Percentiles rank a stretch among this genome's conserved stretches.
Evolutionary conservation across 2,888 invertebrate genomes (phyloP).

Genomic region (Dicroscelio sp.): DNA sequence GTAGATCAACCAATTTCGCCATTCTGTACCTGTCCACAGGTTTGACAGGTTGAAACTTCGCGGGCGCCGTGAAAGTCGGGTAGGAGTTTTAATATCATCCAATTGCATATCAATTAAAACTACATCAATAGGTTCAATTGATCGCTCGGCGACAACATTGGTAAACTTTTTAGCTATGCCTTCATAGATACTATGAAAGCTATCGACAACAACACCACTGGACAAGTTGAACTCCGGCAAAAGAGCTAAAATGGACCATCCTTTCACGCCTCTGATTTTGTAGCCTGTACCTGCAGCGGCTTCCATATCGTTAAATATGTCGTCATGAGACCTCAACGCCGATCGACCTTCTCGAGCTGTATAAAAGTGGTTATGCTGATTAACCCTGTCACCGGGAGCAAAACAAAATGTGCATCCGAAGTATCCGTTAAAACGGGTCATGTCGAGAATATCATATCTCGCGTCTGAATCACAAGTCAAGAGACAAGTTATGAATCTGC

Average conservation of each 20-base stretch:
- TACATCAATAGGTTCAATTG: neutral
- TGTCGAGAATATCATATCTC: neutral
- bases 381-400: neutral
- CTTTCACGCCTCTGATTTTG: neutral
- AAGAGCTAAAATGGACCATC: slow-evolving; percentile 1
- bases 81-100: neutral
- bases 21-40: slow-evolving; percentile 65
- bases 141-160: neutral
- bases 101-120: slow-evolving; percentile 11
- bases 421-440: slow-evolving; percentile 19
- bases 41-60: neutral
- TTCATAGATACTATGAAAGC: neutral
- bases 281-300: neutral
- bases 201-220: neutral
- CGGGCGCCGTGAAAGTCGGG: slow-evolving; percentile 21
- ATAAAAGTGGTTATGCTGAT: slow-evolving; percentile 23
- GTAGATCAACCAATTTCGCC: slow-evolving; percentile 61
- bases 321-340: neutral
- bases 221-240: neutral
- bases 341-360: slow-evolving; percentile 1
- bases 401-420: slow-evolving; percentile 27
- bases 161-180: neutral
- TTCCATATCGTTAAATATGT: slow-evolving; percentile 19
- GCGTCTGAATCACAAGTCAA: slow-evolving; percentile 13
- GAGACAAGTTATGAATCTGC: neutral